Base-by-base conservation (phyloP, 2,113 vertebrate genomes). In the Grallaria varia region DNA sequence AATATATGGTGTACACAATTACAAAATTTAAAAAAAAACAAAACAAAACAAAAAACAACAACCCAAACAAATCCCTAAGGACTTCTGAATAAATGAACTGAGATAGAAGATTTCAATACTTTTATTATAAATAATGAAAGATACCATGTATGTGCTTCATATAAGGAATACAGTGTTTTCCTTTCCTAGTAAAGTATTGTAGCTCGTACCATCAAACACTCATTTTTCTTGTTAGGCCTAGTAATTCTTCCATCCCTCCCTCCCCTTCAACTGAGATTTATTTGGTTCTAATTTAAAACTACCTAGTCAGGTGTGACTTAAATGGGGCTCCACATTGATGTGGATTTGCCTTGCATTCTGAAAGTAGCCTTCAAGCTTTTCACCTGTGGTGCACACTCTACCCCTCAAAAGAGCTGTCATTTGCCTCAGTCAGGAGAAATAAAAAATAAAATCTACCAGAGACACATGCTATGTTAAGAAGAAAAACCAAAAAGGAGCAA, bases 51-150 rank as follows among this genome's bases (percentile, higher is more conserved):
- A 10, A 74, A 78, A 97, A 96, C 19, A 42, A 42, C 39, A 64
- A 64, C 42, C 39, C 72, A 77, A 91, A 89, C 72, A 79, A 79
- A 88, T 81, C 75, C 86, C 53, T 98, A 97, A 81, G 96, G 89
- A 97, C 93, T 97, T 95, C 86, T 95, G 98, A 98, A 95, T 98
- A 98, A 98, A 97, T 98, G 97, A 98, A 95, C 97, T 95, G 97
- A 97, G 94, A 97, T 89, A 97, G 95, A 96, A 95, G 95, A 97
- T 95, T 96, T 97, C 96, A 97, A 97, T 94, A 96, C 95, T 97
- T 98, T 97, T 96, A 97, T 98, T 98, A 98, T 98, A 98, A 98
- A 98, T 98, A 98, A 97, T 96, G 96, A 87, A 97, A 96, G 97
- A 97, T 97, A 96, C 93, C 94, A 83, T 95, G 94, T 91, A 97